Evolutionary conservation across 2,888 invertebrate genomes (phyloP).

Genomic region (Invenusta paracnida): DNA sequence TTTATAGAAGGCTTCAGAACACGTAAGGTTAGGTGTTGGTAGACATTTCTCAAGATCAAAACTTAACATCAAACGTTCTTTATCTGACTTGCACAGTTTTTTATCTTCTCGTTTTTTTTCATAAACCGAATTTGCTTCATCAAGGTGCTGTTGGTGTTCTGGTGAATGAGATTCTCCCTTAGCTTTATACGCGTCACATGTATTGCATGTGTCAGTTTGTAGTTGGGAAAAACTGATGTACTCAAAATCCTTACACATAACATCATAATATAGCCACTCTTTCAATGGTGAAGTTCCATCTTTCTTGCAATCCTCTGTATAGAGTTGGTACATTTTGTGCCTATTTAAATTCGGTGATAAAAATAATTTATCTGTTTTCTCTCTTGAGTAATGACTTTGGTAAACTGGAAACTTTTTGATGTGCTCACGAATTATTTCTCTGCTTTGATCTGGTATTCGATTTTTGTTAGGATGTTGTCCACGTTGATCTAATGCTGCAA

Average conservation of each 20-base stretch:
- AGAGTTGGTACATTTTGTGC: not conserved
- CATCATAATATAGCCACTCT: not conserved
- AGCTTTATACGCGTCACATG: not conserved
- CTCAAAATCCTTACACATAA: not conserved
- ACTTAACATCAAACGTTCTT: not conserved
- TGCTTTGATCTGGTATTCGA: not conserved
- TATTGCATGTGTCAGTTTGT: not conserved
- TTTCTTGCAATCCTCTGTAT: not conserved
- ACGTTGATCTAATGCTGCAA: not conserved
- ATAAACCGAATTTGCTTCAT: too few relatives aligned
- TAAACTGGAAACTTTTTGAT: not conserved
- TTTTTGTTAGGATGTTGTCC: not conserved
- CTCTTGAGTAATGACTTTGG: not conserved
- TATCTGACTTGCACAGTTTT: not conserved
- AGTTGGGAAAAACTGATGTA: not conserved
- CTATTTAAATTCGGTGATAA: not conserved
- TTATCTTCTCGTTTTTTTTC: not conserved
- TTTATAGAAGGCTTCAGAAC: constrained; percentile 19
- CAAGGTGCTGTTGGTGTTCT: not conserved
- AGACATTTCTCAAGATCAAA: constrained; percentile 23
- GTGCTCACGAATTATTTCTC: not conserved
- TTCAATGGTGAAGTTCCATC: not conserved
- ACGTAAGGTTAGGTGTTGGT: constrained; percentile 15
- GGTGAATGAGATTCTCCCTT: not conserved
- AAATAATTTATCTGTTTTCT: not conserved